A percentile compares a stretch with the other conserved stretches of the same genome.
phyloP scores from a whole-genome alignment of 2,888 invertebrate genomes.

The Dromius quadrimaculatus region DNA sequence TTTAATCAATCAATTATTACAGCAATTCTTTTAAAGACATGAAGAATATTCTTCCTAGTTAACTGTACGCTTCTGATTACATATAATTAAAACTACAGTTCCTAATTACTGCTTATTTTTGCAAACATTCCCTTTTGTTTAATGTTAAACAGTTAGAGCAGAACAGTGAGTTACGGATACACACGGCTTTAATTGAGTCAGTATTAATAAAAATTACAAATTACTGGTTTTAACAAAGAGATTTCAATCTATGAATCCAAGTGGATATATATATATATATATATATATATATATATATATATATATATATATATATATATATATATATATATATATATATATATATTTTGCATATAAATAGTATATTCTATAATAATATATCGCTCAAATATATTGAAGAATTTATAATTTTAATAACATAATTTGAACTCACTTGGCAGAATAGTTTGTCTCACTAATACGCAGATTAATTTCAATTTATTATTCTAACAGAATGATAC shows the following conservation, averaged over 20 bases:
- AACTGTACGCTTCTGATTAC: constrained; percentile 23
- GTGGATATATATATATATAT: neutral
- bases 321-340: too few relatives aligned
- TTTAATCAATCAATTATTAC: constrained; percentile 14
- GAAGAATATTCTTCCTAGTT: constrained; percentile 24
- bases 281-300: neutral
- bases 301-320: too few relatives aligned
- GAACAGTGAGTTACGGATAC: constrained; percentile 5
- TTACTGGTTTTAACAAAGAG: too few relatives aligned
- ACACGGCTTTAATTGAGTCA: constrained; percentile 5
- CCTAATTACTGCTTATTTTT: constrained; percentile 30
- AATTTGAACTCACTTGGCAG: too few relatives aligned
- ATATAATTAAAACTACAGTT: constrained; percentile 26
- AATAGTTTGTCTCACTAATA: too few relatives aligned
- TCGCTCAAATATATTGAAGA: too few relatives aligned
- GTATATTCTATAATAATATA: too few relatives aligned
- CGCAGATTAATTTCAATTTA: too few relatives aligned
- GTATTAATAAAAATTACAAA: neutral
- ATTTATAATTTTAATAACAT: too few relatives aligned
- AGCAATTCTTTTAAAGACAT: constrained; percentile 17
- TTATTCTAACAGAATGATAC: too few relatives aligned
- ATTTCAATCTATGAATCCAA: neutral
- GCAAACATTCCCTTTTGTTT: constrained; percentile 18
- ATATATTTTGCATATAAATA: too few relatives aligned
- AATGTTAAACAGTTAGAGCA: constrained; percentile 27